Base-by-base conservation (phyloP, 2,113 vertebrate genomes). In the Sinocyclocheilus maitianheensis region DNA sequence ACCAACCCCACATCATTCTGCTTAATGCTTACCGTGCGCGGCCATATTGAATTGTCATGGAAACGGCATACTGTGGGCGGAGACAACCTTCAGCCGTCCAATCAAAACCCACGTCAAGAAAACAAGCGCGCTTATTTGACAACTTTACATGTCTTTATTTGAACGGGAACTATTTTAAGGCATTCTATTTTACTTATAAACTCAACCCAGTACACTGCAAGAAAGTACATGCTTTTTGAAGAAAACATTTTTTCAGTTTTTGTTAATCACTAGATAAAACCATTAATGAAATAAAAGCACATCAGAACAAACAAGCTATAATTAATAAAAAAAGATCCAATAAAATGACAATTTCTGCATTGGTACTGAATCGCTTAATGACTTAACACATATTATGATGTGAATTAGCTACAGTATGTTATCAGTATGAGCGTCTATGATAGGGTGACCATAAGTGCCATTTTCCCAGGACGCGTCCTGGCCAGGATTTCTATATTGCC, bases 41-140 rank as follows among this genome's bases (percentile, higher is more conserved):
- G 89, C 90, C 90, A 91, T 92, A 13, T 89, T 92, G 48, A 74
- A 48, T 89, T 81, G 72, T 87, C 87, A 91, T 91, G 88, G 90
- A 84, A 48, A 92, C 88, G 69, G 88, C 89, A 34, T 87, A 46
- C 20, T 34, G 3, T 63, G 69, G 8, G 26, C 74, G 30, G 51
- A 43, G 40, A 84, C 14, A 12, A 30, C 1, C 30, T 14, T 34
- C 77, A 40, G 9, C 48, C 11, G 37, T 20, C 82, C 65, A 87
- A 87, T 86, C 46, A 84, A 51, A 84, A 62, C 9, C 2, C 43
- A 14, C 10, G 14, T 63, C 20, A 81, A 81, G 22, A 86, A 37
- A n/a, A 22, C 71, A 43, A 43, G 37, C 71, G 71, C 13, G 14
- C 14, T 13, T 77, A 48, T 48, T 76, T 71, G 20, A 34, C 13